phyloP scores from a whole-genome alignment of 2,113 vertebrate genomes.

The Podiceps cristatus region DNA sequence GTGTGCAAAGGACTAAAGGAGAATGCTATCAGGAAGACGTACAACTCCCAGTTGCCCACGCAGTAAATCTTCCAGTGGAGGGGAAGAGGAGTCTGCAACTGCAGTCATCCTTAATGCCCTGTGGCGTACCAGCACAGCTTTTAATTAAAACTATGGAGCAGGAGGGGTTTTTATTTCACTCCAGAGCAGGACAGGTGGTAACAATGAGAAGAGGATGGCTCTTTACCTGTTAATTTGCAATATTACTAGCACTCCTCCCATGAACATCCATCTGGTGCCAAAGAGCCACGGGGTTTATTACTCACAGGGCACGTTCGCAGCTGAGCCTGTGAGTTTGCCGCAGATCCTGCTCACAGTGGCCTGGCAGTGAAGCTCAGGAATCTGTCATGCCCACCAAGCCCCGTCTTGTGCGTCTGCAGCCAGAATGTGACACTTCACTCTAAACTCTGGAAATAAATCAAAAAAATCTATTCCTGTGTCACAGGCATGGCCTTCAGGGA shows the following conservation, averaged over 20 bases:
- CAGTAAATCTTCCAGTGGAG: not conserved
- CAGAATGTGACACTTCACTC: not conserved
- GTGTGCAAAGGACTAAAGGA: not conserved
- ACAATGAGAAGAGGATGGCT: not conserved
- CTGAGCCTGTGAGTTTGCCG: not conserved
- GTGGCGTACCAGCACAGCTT: not conserved
- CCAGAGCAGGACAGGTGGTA: not conserved
- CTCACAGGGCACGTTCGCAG: not conserved
- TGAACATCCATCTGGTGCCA: not conserved
- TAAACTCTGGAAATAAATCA: not conserved
- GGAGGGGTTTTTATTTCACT: not conserved
- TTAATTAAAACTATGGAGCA: not conserved
- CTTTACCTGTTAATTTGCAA: not conserved
- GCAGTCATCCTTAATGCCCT: not conserved
- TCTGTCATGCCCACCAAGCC: not conserved
- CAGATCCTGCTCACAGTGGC: not conserved
- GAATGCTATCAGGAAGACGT: not conserved
- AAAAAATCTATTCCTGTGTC: not conserved
- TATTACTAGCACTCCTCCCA: not conserved
- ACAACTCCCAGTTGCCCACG: not conserved
- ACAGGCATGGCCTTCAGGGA: not conserved
- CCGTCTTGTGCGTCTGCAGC: not conserved
- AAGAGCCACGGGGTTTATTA: accelerated
- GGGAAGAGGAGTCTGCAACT: not conserved
- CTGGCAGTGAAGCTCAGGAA: not conserved